phyloP scores from a whole-genome alignment of 2,113 vertebrate genomes.

The Lathamus discolor region DNA sequence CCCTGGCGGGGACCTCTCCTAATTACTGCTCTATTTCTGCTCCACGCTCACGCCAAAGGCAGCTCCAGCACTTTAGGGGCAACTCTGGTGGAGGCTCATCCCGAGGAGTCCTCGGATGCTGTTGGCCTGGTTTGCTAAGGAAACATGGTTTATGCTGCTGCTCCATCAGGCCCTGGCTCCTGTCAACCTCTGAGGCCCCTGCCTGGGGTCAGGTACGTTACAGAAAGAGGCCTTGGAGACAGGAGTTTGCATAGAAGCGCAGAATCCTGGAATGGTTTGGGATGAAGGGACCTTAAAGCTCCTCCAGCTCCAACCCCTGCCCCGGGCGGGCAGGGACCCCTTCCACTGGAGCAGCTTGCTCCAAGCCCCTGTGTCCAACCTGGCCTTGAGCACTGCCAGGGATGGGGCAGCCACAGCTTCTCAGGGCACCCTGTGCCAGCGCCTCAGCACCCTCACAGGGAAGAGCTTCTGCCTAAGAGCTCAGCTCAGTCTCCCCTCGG shows the following conservation, averaged over 20 bases:
- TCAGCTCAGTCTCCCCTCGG: no score
- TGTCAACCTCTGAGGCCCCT: rapidly evolving
- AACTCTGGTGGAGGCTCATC: neutral
- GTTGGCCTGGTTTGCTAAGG: neutral
- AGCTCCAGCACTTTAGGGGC: neutral
- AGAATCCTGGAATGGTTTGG: no score
- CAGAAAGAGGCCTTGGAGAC: neutral
- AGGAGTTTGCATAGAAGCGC: neutral
- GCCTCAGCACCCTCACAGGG: no score
- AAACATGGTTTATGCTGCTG: neutral
- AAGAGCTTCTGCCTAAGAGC: no score
- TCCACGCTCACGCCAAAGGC: neutral
- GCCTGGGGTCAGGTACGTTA: rapidly evolving
- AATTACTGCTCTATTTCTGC: slow-evolving; percentile 61
- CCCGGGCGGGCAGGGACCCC: no score
- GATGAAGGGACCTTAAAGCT: neutral
- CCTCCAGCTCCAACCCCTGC: no score
- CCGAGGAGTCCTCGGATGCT: rapidly evolving
- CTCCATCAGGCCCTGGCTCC: rapidly evolving
- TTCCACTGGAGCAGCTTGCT: no score
- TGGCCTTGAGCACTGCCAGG: no score
- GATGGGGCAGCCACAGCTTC: no score
- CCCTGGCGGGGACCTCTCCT: neutral
- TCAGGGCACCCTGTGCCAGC: no score
- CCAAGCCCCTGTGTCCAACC: no score